phyloP scores from a whole-genome alignment of 2,797 vertebrate genomes.

The Danio jaintianensis region DNA sequence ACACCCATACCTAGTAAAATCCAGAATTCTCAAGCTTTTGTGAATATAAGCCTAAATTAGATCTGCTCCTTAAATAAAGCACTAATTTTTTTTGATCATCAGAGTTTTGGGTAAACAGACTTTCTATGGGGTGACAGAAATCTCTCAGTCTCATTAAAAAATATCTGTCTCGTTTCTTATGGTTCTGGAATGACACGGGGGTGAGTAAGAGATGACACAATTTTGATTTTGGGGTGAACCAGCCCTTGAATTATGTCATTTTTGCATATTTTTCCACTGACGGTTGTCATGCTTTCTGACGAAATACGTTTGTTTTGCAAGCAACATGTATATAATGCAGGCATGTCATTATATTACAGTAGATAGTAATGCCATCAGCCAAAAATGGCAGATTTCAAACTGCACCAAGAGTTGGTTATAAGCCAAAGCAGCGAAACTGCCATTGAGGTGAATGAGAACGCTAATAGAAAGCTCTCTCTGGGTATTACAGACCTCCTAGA shows the following conservation, averaged over 20 bases:
- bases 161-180: too few species aligned
- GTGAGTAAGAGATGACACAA: too few species aligned
- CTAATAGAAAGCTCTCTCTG: slow-evolving; percentile 8
- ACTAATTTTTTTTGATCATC: too few species aligned
- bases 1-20: too few species aligned
- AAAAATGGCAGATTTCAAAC: slow-evolving; percentile 27
- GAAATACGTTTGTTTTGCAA: not conserved
- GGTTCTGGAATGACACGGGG: too few species aligned
- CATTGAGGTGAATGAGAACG: not conserved
- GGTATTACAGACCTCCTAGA: slow-evolving; percentile 8
- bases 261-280: not conserved
- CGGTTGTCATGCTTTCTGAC: not conserved
- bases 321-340: slow-evolving; percentile 10
- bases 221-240: too few species aligned
- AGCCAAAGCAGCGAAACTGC: not conserved
- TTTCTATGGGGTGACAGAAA: too few species aligned
- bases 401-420: not conserved
- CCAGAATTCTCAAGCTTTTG: too few species aligned
- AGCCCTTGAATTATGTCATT: not conserved
- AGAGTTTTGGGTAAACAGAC: too few species aligned
- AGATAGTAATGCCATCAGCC: not conserved
- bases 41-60: too few species aligned
- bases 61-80: too few species aligned
- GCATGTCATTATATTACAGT: not conserved
- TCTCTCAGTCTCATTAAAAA: too few species aligned